Evolutionary conservation across 2,888 invertebrate species (phyloP), one percentile per base, ranked within the genome.

Genomic region (Galeopsomyia nigrocyanea): DNA sequence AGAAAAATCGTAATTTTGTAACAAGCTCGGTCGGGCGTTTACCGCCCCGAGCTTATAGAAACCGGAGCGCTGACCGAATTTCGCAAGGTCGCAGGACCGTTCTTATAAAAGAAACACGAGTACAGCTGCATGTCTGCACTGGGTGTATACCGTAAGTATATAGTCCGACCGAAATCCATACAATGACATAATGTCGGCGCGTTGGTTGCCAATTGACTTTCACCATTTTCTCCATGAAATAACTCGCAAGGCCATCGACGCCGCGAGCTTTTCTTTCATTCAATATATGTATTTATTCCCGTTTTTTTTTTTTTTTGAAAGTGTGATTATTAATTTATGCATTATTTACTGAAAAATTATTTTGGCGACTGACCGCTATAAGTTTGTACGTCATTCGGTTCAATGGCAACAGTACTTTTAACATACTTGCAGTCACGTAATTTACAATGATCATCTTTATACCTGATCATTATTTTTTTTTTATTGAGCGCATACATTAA

Each of bases 51-150:
- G 21, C 9, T 19, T 14, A 61, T 62, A 67, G 47, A 63, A 73
- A 62, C 75, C 70, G 56, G 71, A 66, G 68, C 73, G 68, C 72
- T 70, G 71, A 62, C 71, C 74, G 66, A 68, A 71, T 77, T 76
- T 75, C 75, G 75, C 73, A 78, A 77, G 78, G 78, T 76, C 77
- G 75, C 64, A 53, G 63, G 26, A 17, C 21, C 39, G 10, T 14
- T 62, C 57, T 61, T 57, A 26, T 62, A 66, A 56, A 50, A 55
- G 39, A 53, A 60, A 22, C 14, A 53, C 22, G 10, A 16, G 39
- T n/a, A n/a, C n/a, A n/a, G 39, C n/a, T 39, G 55, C 19, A 10
- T 46, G 16, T 61, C 22, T 19, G 21, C 17, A 13, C 26, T 62
- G 49, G 31, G 31, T 51, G 14, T 17, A 7, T 0, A 47, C 39